A percentile compares a stretch with the other conserved stretches of the same genome.
Conservation (phyloP, 2,797 vertebrate genomes). For the Nannoperca obscura region DNA sequence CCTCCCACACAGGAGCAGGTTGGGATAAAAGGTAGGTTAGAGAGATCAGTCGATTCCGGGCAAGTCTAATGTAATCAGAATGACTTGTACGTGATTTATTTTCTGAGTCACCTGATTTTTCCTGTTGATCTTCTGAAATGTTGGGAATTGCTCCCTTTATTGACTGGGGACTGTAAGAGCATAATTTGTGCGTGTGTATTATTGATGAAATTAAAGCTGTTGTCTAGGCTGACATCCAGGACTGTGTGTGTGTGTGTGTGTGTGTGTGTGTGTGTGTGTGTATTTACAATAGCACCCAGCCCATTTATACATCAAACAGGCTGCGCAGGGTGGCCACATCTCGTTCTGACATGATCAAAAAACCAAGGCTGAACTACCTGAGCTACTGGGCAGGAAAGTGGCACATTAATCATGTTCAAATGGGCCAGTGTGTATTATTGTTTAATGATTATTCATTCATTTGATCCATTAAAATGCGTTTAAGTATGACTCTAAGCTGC, state of each 20-base stretch:
- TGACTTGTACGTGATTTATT: constrained; percentile 9
- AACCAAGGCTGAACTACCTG: constrained; percentile 24
- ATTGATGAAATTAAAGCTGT: constrained; percentile 18
- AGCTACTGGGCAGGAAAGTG: not conserved
- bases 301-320: constrained; percentile 65
- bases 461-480: constrained; percentile 33
- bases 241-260: not conserved
- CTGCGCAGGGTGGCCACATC: constrained; percentile 16
- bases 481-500: constrained; percentile 3
- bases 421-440: constrained; percentile 19
- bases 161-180: not conserved
- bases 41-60: constrained; percentile 30
- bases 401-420: constrained; percentile 37
- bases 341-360: constrained; percentile 17
- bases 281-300: not conserved
- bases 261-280: too few relatives aligned
- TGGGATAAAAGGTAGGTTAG: constrained; percentile 36
- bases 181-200: not conserved
- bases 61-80: constrained; percentile 34
- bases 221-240: constrained; percentile 21
- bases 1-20: constrained; percentile 24
- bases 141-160: not conserved
- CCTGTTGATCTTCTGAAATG: constrained; percentile 14
- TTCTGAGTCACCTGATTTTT: not conserved
- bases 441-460: constrained; percentile 27